Evolutionary conservation across 2,797 vertebrate genomes (phyloP), one percentile per base, ranked within the genome.

Genomic region (Poeciliopsis infans): DNA sequence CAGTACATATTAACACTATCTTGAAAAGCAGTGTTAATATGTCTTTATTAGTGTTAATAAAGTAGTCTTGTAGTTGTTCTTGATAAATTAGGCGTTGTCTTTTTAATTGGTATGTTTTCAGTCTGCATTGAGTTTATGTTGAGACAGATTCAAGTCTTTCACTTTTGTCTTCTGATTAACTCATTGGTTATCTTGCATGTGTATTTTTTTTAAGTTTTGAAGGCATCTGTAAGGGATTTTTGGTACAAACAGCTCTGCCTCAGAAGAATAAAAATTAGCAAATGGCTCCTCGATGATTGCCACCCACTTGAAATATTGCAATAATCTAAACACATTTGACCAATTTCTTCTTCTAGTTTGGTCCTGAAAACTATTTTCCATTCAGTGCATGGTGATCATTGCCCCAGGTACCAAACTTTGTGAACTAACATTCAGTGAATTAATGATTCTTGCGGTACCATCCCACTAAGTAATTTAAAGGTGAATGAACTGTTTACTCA

Each of bases 141-240:
- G 7, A 66, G 61, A 39, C 33, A 39, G 61, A 66, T 11, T 66
- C 33, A 66, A 23, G 61, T 36, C 33, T 66, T 69, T 43, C 25
- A 6, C 8, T 45, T 70, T 18, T 41, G 33, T 45, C 41, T 45
- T 5, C 6, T 7, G 5, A 28, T 45, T 31, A 7, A 5, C 12
- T 61, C 2, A 15, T 61, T 61, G 57, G 10, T 31, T 61, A 33
- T 18, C 12, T 31, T 61, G 13, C 57, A 61, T 16, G 57, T 61
- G n/a, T 31, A 61, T 57, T 57, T 53, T n/a, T n/a, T 57, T 57
- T 28, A 64, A 31, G 59, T 64, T 64, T 64, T 64, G 31, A 64
- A 64, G 59, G 59, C 53, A 28, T 57, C 11, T 59, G 13, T 61
- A 33, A 61, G 15, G 31, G 31, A 61, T 33, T 18, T 33, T 31